phyloP scores from a whole-genome alignment of 2,113 vertebrate species.

The Erpornis zantholeuca region DNA sequence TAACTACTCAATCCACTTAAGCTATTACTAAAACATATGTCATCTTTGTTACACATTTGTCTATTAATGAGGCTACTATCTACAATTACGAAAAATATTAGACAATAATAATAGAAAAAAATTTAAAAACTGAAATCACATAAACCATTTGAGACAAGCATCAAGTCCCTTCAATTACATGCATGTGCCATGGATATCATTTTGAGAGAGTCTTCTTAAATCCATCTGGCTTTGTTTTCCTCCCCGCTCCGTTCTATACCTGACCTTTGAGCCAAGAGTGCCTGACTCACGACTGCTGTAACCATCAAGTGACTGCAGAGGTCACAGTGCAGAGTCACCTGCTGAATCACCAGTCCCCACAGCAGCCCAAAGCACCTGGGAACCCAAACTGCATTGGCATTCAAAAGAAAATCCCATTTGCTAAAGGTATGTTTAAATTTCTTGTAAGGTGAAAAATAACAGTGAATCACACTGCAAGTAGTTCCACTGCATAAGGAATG shows the following conservation, averaged over 20 bases:
- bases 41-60: fast-evolving
- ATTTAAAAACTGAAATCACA: background rate
- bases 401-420: background rate
- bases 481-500: background rate
- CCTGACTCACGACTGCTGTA: background rate
- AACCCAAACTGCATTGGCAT: background rate
- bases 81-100: background rate
- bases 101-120: background rate
- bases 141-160: background rate
- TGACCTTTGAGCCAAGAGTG: background rate
- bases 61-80: background rate
- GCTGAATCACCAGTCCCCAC: background rate
- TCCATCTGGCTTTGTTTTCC: background rate
- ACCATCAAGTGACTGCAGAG: background rate
- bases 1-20: background rate
- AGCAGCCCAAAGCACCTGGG: background rate
- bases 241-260: fast-evolving
- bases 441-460: background rate
- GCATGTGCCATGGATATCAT: background rate
- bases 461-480: background rate
- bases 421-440: background rate
- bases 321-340: background rate
- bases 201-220: background rate
- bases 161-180: background rate
- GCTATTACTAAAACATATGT: background rate